Evolutionary conservation across 2,888 invertebrate species (phyloP), one percentile per base, ranked within the genome.

Genomic region (Bhutanitis thaidina): DNA sequence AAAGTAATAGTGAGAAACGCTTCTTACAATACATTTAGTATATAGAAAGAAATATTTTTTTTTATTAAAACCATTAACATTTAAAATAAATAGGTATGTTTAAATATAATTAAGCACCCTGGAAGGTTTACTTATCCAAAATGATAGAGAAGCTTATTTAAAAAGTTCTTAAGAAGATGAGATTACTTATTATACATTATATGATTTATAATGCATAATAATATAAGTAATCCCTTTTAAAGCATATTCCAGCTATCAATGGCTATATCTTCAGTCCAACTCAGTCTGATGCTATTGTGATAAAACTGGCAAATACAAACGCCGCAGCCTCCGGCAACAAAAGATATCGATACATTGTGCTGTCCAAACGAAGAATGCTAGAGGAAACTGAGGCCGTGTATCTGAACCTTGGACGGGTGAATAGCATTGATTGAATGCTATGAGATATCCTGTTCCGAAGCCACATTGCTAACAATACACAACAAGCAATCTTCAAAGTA

Each of bases 211-310:
- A n/a, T n/a, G n/a, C n/a, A n/a, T n/a, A n/a, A n/a, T n/a, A n/a
- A n/a, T n/a, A n/a, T n/a, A n/a, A n/a, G n/a, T n/a, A n/a, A n/a
- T n/a, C 38, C 34, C 35, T 39, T 13, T 10, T 29, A 27, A 35
- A 20, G 10, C 40, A 32, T 37, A 20, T 52, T 38, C 51, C 46
- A 45, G 43, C 34, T 35, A 52, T 47, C 43, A 41, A 38, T 47
- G 25, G 37, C 7, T 8, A 16, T 30, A 30, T 34, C 34, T 47
- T 77, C 69, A 71, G 69, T 69, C 72, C 64, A 66, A 61, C 67
- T 67, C 65, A 64, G 59, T 60, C 64, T 72, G 84, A 87, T 87
- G 85, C 80, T 84, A 85, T 85, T 86, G 84, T 83, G 85, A 87
- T 86, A 82, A 65, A 58, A 58, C 61, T 56, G 50, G 56, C 72